These are phyloP conservation scores for Hirtodrosophila cameraria DNA, from an alignment of 2,888 invertebrate species.

Conservation along the genomic window DNA sequence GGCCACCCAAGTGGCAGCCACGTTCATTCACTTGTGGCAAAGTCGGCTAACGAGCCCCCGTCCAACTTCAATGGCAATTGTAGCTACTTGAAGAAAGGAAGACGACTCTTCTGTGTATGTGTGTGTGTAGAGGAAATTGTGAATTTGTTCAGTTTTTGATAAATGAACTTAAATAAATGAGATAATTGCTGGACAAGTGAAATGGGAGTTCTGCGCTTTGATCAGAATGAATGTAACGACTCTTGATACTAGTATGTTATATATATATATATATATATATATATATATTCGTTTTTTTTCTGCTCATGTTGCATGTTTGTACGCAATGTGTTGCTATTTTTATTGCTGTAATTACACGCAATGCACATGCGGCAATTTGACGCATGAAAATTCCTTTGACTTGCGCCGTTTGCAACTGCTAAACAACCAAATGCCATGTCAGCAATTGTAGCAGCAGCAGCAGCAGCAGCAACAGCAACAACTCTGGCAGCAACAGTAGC, in stretches of 20 bases:
- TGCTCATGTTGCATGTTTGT: slow-evolving; percentile 66
- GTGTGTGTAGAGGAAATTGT: slow-evolving; percentile 53
- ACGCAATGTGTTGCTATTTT: slow-evolving; percentile 78
- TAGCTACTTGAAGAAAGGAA: slow-evolving; percentile 3
- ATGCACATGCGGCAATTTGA: slow-evolving; percentile 72
- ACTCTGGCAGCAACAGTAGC: slow-evolving; percentile 28
- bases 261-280: too few relatives aligned
- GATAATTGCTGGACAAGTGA: slow-evolving; percentile 63
- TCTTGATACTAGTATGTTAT: neutral
- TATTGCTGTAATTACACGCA: slow-evolving; percentile 78
- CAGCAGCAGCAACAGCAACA: slow-evolving; percentile 19
- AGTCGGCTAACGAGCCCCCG: slow-evolving; percentile 43
- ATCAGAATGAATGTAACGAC: slow-evolving; percentile 8
- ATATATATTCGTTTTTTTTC: too few relatives aligned
- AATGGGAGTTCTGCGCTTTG: neutral
- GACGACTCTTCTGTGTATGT: slow-evolving; percentile 27
- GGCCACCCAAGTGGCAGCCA: slow-evolving; percentile 66
- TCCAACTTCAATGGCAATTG: slow-evolving; percentile 41
- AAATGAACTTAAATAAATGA: slow-evolving; percentile 70
- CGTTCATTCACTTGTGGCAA: slow-evolving; percentile 60
- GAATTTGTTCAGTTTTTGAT: slow-evolving; percentile 73
- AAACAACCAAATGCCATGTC: slow-evolving; percentile 52
- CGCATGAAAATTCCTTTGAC: slow-evolving; percentile 73
- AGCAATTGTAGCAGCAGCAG: slow-evolving; percentile 26
- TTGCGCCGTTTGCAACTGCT: slow-evolving; percentile 34